Evolutionary conservation across 2,797 vertebrate genomes (phyloP).

Genomic region (Petrocephalus schoutedeni): DNA sequence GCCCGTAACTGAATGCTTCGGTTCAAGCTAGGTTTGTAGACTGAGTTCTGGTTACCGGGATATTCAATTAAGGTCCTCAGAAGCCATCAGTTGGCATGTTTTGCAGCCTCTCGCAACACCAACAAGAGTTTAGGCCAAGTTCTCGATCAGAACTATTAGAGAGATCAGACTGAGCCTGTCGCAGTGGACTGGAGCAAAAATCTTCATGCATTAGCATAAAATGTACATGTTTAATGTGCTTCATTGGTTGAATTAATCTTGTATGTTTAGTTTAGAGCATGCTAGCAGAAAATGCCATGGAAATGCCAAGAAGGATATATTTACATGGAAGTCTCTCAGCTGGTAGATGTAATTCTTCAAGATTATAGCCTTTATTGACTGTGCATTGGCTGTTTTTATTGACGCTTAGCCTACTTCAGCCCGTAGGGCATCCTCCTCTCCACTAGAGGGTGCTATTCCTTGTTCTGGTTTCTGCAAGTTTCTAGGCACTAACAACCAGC

Average conservation of each 20-base stretch:
- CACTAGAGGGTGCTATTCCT: neutral
- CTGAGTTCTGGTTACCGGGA: neutral
- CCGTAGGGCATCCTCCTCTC: neutral
- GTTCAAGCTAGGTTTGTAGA: neutral
- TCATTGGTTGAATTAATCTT: neutral
- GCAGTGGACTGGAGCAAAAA: neutral
- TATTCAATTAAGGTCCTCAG: neutral
- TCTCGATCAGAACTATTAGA: neutral
- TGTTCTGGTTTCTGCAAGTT: neutral
- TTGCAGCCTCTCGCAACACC: neutral
- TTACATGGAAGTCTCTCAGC: neutral
- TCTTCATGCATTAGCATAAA: neutral
- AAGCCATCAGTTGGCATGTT: neutral
- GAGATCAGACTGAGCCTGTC: neutral
- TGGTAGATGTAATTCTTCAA: neutral
- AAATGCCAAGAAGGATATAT: neutral
- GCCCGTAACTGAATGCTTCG: neutral
- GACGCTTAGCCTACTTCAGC: neutral
- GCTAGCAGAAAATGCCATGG: neutral
- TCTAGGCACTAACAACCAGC: neutral
- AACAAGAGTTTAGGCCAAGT: neutral
- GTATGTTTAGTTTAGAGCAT: neutral
- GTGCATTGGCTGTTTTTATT: neutral
- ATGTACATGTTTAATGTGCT: neutral
- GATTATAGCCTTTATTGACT: neutral